Conservation (phyloP, 2,113 vertebrate genomes). For the Danio rerio region DNA sequence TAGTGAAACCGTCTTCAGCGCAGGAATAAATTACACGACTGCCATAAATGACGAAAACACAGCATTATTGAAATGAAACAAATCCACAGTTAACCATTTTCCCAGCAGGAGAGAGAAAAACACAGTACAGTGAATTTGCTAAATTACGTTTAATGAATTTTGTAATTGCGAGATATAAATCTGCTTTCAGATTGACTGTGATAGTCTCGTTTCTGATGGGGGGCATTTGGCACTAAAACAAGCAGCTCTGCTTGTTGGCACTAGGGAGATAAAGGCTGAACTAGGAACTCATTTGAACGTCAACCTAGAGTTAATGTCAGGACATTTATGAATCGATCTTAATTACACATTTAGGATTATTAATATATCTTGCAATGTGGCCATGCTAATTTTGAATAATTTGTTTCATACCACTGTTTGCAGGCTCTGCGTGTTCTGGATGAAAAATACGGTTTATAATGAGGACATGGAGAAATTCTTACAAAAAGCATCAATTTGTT, state of each 20-base stretch:
- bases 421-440: background rate
- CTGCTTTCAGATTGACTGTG: conserved; percentile 52
- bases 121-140: conserved; percentile 71
- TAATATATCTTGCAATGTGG: conserved; percentile 41
- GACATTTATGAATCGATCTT: conserved; percentile 60
- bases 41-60: conserved; percentile 65
- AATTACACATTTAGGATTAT: conserved; percentile 54
- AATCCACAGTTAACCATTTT: conserved; percentile 44
- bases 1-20: background rate
- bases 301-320: conserved; percentile 34
- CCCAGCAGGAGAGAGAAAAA: conserved; percentile 26
- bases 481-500: conserved; percentile 1
- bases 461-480: background rate
- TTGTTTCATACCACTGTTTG: conserved; percentile 3
- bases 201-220: conserved; percentile 14
- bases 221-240: conserved; percentile 42
- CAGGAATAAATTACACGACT: conserved; percentile 25
- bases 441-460: conserved; percentile 28
- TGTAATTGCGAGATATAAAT: conserved; percentile 65
- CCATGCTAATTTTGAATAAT: conserved; percentile 52
- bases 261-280: conserved; percentile 27
- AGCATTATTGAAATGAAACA: conserved; percentile 64
- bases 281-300: conserved; percentile 33
- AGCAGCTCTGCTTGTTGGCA: conserved; percentile 47
- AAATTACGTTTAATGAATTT: conserved; percentile 72